phyloP scores from a whole-genome alignment of 2,113 vertebrate genomes.

The Bufo bufo region DNA sequence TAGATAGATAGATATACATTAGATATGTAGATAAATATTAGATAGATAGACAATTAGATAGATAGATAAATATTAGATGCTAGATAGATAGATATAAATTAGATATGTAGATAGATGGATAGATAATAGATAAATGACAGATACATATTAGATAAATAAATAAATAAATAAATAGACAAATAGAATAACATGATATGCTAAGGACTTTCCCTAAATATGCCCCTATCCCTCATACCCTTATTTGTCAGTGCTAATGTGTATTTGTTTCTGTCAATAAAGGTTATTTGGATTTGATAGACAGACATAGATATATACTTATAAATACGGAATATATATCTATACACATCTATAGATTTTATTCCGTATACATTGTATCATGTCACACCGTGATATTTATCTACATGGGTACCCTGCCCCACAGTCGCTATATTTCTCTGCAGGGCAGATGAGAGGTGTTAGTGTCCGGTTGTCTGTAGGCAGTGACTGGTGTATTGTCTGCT shows the following conservation, averaged over 20 bases:
- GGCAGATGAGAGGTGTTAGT: not conserved
- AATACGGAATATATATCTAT: no score
- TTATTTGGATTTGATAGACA: no score
- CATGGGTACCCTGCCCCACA: no score
- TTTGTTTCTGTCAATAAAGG: no score
- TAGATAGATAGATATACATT: not conserved
- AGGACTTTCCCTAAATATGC: no score
- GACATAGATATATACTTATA: no score
- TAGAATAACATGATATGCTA: not conserved
- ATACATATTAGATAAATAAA: not conserved
- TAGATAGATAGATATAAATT: not conserved
- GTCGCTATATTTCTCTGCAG: no score
- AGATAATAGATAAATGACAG: not conserved
- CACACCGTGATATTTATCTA: no score
- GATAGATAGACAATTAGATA: not conserved
- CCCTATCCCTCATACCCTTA: no score
- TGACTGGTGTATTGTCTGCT: not conserved
- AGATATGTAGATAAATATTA: not conserved
- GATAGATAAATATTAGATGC: not conserved
- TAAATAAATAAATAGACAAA: not conserved
- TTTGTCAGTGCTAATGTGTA: no score
- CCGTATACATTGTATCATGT: no score
- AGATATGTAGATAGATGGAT: not conserved
- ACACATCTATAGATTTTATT: no score
- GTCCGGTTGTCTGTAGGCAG: not conserved